Percentiles rank a stretch among this genome's conserved stretches.
Evolutionary conservation across 2,797 vertebrate species (phyloP).

Genomic region (Melanotaenia maccullochi): DNA sequence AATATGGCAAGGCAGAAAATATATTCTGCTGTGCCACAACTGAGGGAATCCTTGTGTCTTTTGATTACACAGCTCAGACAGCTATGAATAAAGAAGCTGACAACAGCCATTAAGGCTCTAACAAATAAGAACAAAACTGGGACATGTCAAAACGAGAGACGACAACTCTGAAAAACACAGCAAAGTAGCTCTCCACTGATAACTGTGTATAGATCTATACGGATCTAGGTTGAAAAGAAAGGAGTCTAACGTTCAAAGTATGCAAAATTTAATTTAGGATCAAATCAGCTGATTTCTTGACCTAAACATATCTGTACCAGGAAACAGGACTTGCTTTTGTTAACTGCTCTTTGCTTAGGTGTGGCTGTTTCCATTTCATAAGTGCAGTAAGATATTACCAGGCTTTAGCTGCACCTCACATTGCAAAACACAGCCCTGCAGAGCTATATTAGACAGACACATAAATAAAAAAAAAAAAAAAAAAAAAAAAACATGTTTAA

Average conservation of each 20-base stretch:
- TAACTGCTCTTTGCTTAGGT: conserved; percentile 7
- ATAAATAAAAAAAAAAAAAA: fast-evolving
- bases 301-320: not conserved
- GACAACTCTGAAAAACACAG: not conserved
- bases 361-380: conserved; percentile 42
- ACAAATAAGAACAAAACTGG: not conserved
- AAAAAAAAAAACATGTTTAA: not conserved
- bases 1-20: not conserved
- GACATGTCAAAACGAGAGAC: conserved; percentile 15
- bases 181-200: not conserved
- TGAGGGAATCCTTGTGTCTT: not conserved
- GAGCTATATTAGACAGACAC: not conserved
- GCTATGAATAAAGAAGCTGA: not conserved
- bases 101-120: conserved; percentile 1
- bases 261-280: not conserved
- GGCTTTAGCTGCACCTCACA: not conserved
- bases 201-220: not conserved
- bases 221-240: not conserved
- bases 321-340: conserved; percentile 15
- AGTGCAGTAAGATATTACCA: conserved; percentile 15
- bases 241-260: not conserved
- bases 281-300: not conserved
- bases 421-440: not conserved
- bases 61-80: conserved; percentile 4
- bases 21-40: not conserved